Base-by-base conservation (phyloP, 2,797 vertebrate species). In the Fratercula arctica region DNA sequence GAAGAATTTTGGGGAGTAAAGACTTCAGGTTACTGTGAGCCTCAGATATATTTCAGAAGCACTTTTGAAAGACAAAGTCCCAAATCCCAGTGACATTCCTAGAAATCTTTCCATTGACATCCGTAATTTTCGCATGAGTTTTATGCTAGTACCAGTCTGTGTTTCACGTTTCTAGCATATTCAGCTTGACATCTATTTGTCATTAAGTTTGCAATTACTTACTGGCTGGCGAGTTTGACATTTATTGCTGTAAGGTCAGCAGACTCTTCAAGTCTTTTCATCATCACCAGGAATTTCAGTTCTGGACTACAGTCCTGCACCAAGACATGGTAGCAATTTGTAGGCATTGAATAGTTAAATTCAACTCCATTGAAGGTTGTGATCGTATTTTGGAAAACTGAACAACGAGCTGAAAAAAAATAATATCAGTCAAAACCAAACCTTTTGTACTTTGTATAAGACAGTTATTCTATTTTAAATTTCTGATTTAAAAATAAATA, bases 241-340 rank as follows among this genome's bases (percentile, higher is more conserved):
- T 92, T 98, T 83, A 99, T 82, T 63, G 94, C 85, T 69, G 92
- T 98, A 26, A 97, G 73, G n/a, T 98, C 90, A 74, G 89, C 9
- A 56, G 95, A 69, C 35, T 89, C 35, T 54, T 96, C 76, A 70
- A 97, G 97, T 87, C 95, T 98, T 97, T 97, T 99, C 86, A 98
- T 86, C 85, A 98, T 96, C 95, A 99, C 97, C 67, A 98, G 87
- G 92, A 99, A 99, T 94, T 98, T 99, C 56, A 98, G 96, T 86
- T 98, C 98, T 28, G 87, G 12, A 33, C 98, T 98, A 76, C 98
- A 98, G 86, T 99, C 99, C 87, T 98, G 98, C 81, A 97, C 98
- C 96, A 99, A 92, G 74, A 99, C 94, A 57, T 99, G 98, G 96
- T 97, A 95, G 95, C 98, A 99, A 37, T 97, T 98, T 83, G 93